phyloP scores from a whole-genome alignment of 2,113 vertebrate species.

The Loxodonta africana region DNA sequence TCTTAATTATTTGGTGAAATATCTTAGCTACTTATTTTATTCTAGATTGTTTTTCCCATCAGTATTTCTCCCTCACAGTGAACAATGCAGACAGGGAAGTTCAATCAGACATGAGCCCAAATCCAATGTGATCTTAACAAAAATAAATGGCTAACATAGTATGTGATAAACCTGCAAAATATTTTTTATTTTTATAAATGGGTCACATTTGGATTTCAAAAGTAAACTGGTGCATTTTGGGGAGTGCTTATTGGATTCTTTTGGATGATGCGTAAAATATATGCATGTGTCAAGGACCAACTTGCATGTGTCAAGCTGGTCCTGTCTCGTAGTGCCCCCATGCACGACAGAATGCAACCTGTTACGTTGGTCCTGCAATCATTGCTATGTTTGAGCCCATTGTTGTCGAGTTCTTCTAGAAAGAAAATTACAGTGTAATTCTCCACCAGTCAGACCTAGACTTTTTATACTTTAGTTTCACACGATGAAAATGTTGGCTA shows the following conservation, averaged over 20 bases:
- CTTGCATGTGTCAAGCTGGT: too few species aligned
- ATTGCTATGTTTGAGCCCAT: too few species aligned
- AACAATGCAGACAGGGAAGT: background rate
- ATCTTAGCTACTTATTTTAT: background rate
- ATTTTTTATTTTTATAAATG: background rate
- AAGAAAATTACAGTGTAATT: background rate
- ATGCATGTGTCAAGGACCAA: too few species aligned
- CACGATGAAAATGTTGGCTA: background rate
- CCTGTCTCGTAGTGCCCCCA: too few species aligned
- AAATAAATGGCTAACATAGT: background rate
- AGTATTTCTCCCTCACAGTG: background rate
- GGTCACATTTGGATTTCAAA: background rate
- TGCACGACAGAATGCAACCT: too few species aligned
- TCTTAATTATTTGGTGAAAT: constrained; percentile 12
- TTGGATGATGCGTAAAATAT: background rate
- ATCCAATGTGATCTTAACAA: background rate
- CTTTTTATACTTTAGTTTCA: background rate
- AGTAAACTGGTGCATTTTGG: background rate
- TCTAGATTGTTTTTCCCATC: background rate
- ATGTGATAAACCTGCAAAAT: background rate
- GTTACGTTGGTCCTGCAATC: too few species aligned
- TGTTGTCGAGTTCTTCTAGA: background rate
- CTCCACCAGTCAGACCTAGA: background rate
- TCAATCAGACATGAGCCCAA: background rate
- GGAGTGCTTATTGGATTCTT: background rate